These are phyloP conservation scores for Clarias macrocephalus DNA, from an alignment of 2,113 vertebrate genomes.

Conservation along the genomic window DNA sequence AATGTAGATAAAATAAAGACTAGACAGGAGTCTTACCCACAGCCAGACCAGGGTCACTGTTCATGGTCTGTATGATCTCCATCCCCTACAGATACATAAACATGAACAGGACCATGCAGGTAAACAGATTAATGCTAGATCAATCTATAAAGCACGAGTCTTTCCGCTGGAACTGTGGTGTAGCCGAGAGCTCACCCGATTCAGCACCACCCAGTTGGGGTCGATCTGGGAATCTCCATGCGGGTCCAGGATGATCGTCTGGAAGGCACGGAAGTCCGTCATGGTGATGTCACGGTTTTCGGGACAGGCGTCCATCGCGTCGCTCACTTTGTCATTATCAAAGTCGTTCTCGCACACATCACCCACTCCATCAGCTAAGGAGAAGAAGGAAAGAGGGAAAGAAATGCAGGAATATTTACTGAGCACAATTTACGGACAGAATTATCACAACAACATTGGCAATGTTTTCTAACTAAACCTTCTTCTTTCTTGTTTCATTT, in stretches of 20 bases:
- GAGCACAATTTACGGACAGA: not conserved
- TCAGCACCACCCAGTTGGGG: constrained; percentile 87
- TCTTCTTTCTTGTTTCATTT: not conserved
- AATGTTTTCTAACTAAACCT: too few relatives aligned
- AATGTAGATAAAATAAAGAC: not conserved
- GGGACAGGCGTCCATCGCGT: constrained; percentile 81
- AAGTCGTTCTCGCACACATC: constrained; percentile 85
- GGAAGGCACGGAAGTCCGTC: constrained; percentile 87
- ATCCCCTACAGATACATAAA: constrained; percentile 54
- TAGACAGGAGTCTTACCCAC: constrained; percentile 47
- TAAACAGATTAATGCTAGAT: not conserved
- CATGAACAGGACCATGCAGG: not conserved
- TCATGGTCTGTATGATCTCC: constrained; percentile 65
- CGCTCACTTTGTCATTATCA: constrained; percentile 84
- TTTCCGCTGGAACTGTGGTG: not conserved
- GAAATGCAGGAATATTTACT: not conserved
- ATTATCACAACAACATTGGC: not conserved
- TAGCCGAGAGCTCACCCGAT: constrained; percentile 74
- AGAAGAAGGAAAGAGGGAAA: constrained; percentile 34
- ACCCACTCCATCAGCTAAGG: constrained; percentile 79
- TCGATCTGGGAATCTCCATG: constrained; percentile 89
- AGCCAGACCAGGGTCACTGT: constrained; percentile 62
- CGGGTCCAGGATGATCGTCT: constrained; percentile 85
- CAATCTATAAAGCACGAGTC: not conserved
- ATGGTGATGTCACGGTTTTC: constrained; percentile 86